Evolutionary conservation across 2,113 vertebrate genomes (phyloP).

Genomic region (Indicator indicator): DNA sequence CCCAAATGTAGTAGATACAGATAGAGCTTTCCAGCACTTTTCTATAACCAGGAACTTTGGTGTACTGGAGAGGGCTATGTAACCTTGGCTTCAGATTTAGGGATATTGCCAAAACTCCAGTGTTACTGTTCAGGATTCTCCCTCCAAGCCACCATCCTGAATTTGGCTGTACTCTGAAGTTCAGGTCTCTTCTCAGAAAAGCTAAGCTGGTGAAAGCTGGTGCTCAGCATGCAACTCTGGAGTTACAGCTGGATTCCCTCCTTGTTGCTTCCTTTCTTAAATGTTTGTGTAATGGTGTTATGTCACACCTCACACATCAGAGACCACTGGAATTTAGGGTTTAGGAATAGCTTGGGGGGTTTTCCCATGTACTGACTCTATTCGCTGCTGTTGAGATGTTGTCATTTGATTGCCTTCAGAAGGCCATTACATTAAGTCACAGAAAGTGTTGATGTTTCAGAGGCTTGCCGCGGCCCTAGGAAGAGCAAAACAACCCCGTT

Average conservation of each 20-base stretch:
- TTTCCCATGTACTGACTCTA: neutral
- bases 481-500: neutral
- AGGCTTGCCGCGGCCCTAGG: neutral
- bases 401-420: neutral
- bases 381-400: neutral
- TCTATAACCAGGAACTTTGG: neutral
- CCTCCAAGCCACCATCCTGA: neutral
- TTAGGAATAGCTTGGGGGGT: neutral
- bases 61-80: neutral
- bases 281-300: neutral
- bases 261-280: neutral
- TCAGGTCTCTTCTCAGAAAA: neutral
- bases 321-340: neutral
- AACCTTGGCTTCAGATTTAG: neutral
- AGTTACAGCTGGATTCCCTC: neutral
- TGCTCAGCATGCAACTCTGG: neutral
- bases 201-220: neutral
- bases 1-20: neutral
- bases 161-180: neutral
- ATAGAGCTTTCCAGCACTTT: neutral
- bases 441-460: neutral
- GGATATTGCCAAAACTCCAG: neutral
- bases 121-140: neutral
- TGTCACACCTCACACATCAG: neutral
- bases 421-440: neutral